These are phyloP conservation scores for Caerostris darwini DNA, from an alignment of 1,140 invertebrate species.

Conservation along the genomic window DNA sequence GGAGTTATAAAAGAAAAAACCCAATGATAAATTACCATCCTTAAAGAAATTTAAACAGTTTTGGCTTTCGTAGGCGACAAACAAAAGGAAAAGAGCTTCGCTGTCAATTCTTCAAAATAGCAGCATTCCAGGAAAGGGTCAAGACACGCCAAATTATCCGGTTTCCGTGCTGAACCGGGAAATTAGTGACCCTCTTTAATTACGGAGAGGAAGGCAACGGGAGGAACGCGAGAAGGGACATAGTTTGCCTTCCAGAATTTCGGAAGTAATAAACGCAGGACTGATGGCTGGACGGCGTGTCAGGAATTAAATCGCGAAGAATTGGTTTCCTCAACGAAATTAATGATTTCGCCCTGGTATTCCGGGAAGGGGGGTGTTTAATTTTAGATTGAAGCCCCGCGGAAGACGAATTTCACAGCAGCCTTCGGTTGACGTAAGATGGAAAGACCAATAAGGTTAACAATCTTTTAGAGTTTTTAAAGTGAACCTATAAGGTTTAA, in stretches of 20 bases:
- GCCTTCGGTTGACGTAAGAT: neutral
- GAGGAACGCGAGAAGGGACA: constrained; percentile 7
- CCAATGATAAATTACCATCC: too few relatives aligned
- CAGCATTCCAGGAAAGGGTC: constrained; percentile 39
- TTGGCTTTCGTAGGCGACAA: too few relatives aligned
- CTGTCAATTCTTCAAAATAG: constrained; percentile 47
- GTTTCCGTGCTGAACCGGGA: neutral
- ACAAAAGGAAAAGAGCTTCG: too few relatives aligned
- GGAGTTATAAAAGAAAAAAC: too few relatives aligned
- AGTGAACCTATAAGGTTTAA: neutral
- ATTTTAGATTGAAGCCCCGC: constrained; percentile 10
- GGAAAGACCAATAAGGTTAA: too few relatives aligned
- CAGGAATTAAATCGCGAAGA: constrained; percentile 64
- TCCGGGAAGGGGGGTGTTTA: neutral
- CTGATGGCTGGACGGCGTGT: constrained; percentile 35
- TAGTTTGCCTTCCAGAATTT: constrained; percentile 58
- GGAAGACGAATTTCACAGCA: neutral
- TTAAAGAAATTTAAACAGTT: too few relatives aligned
- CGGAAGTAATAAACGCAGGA: constrained; percentile 59
- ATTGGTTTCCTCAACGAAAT: constrained; percentile 44
- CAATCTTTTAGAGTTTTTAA: neutral
- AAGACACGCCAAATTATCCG: constrained; percentile 49
- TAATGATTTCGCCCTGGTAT: constrained; percentile 43
- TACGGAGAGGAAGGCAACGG: constrained; percentile 42
- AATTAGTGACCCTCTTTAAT: constrained; percentile 57